phyloP scores from a whole-genome alignment of 2,797 vertebrate species.

The Salarias fasciatus region DNA sequence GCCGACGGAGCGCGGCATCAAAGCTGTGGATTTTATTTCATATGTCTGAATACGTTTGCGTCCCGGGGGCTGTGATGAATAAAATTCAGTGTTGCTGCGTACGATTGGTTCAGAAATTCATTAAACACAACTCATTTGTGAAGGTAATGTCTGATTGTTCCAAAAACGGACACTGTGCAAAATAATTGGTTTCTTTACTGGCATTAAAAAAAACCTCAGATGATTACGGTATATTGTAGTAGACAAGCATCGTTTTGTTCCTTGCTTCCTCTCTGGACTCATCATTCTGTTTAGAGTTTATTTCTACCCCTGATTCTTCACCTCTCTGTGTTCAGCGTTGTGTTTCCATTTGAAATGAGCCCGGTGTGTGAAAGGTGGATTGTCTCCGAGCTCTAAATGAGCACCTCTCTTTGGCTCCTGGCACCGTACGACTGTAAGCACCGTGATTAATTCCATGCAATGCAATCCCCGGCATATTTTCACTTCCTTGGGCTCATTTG shows the following conservation, averaged over 20 bases:
- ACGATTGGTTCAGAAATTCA: background rate
- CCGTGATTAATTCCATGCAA: slow-evolving; percentile 41
- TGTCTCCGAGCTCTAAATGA: slow-evolving; percentile 24
- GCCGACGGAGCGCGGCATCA: slow-evolving; percentile 6
- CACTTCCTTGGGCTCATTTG: slow-evolving; percentile 28
- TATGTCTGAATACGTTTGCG: background rate
- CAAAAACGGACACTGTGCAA: no score
- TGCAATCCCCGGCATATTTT: slow-evolving; percentile 41
- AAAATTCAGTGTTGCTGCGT: background rate
- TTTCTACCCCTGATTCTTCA: slow-evolving; percentile 6
- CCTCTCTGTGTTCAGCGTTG: slow-evolving; percentile 19
- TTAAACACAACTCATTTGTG: background rate
- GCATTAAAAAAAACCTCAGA: no score
- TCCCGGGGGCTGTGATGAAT: slow-evolving; percentile 8
- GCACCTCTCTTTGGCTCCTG: slow-evolving; percentile 38
- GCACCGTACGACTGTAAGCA: slow-evolving; percentile 21
- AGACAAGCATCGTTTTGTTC: no score
- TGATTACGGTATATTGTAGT: no score
- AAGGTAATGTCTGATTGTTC: no score
- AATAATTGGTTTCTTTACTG: no score
- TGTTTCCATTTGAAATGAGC: slow-evolving; percentile 36
- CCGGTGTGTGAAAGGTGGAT: slow-evolving; percentile 21
- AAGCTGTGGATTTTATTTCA: slow-evolving; percentile 18
- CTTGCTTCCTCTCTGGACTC: background rate
- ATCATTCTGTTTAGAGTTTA: slow-evolving; percentile 7